Percentiles rank a stretch among this genome's conserved stretches.
phyloP scores from a whole-genome alignment of 2,888 invertebrate genomes.

The Argyra leucocephala region DNA sequence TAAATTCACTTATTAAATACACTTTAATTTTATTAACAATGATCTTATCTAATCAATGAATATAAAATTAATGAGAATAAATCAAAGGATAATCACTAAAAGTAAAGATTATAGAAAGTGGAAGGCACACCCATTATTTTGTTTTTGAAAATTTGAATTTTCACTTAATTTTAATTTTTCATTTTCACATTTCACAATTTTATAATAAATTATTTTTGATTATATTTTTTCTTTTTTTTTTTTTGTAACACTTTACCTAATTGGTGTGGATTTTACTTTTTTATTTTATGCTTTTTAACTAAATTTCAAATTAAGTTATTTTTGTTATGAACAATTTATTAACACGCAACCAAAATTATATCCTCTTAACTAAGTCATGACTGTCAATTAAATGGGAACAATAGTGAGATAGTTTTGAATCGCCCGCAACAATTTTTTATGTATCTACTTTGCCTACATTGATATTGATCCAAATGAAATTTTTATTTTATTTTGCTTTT shows the following conservation, averaged over 20 bases:
- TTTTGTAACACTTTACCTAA: too few relatives aligned
- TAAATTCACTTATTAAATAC: neutral
- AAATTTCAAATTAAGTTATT: neutral
- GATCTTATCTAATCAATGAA: neutral
- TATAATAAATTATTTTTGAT: neutral
- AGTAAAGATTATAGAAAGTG: neutral
- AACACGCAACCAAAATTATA: neutral
- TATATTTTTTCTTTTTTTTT: neutral
- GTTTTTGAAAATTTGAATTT: neutral
- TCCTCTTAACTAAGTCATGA: neutral
- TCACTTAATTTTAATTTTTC: neutral
- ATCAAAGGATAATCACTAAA: neutral
- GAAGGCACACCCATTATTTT: neutral
- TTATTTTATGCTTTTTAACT: too few relatives aligned
- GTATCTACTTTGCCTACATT: too few relatives aligned
- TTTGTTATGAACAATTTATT: neutral
- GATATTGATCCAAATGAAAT: too few relatives aligned
- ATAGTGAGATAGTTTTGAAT: too few relatives aligned
- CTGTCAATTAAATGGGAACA: neutral
- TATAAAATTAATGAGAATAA: neutral
- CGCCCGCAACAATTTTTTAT: too few relatives aligned
- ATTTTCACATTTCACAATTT: neutral
- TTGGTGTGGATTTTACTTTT: too few relatives aligned
- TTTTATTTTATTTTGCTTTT: too few relatives aligned
- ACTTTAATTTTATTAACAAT: neutral